Evolutionary conservation across 2,797 vertebrate species (phyloP).

Genomic region (Benthosema pterotum): DNA sequence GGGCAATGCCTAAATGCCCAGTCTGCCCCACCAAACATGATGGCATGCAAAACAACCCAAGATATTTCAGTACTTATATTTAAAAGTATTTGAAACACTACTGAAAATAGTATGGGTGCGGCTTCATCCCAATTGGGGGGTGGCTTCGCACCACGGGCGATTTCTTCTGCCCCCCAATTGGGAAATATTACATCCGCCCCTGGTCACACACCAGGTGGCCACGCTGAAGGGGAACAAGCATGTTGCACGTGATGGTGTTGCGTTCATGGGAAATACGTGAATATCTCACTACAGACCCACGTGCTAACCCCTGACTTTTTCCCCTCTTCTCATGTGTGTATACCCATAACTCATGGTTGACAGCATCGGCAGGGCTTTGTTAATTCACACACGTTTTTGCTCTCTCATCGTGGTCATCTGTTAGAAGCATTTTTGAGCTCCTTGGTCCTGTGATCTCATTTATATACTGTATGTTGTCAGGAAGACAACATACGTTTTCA

Average conservation of each 20-base stretch:
- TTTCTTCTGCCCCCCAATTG: too few relatives aligned
- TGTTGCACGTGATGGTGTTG: slow-evolving; percentile 27
- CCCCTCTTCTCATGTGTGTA: not conserved
- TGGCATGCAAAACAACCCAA: too few relatives aligned
- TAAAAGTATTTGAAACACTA: too few relatives aligned
- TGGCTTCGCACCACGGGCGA: too few relatives aligned
- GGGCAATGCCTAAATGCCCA: too few relatives aligned
- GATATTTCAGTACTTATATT: too few relatives aligned
- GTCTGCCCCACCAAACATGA: too few relatives aligned
- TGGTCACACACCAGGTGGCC: slow-evolving; percentile 73
- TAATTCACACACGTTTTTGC: slow-evolving; percentile 35
- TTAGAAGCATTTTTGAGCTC: slow-evolving; percentile 34
- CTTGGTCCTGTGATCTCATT: slow-evolving; percentile 27
- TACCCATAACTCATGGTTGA: slow-evolving; percentile 50
- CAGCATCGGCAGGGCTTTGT: slow-evolving; percentile 23
- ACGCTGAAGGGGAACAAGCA: slow-evolving; percentile 38
- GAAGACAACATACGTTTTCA: too few relatives aligned
- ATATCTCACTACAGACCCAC: slow-evolving; percentile 22
- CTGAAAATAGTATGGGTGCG: too few relatives aligned
- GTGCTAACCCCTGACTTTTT: slow-evolving; percentile 25
- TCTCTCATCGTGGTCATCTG: slow-evolving; percentile 47
- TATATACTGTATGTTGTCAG: not conserved
- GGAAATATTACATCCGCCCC: too few relatives aligned
- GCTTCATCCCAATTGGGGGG: too few relatives aligned
- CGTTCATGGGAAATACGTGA: slow-evolving; percentile 39